phyloP scores from a whole-genome alignment of 1,140 invertebrate species.

The Mizuhopecten yessoensis region DNA sequence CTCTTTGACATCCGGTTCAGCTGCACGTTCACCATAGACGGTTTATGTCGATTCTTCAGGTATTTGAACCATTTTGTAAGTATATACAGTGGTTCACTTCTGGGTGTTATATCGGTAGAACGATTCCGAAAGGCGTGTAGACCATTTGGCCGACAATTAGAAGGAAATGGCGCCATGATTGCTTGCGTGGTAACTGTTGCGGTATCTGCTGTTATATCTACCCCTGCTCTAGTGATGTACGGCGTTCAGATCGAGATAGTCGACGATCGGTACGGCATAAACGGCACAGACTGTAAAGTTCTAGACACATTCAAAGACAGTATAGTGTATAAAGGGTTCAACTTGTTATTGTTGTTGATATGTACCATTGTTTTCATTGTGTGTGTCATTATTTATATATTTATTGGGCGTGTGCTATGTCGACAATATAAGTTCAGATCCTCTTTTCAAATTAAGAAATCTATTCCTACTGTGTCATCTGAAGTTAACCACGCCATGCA shows the following conservation, averaged over 20 bases:
- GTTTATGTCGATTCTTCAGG: slow-evolving; percentile 56
- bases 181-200: background rate
- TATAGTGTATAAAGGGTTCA: background rate
- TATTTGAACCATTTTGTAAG: slow-evolving; percentile 58
- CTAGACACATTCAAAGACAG: background rate
- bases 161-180: background rate
- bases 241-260: background rate
- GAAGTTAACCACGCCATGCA: background rate
- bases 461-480: background rate
- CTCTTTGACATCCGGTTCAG: slow-evolving; percentile 60
- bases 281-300: background rate
- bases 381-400: background rate
- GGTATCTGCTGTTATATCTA: background rate
- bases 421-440: background rate
- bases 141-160: background rate
- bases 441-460: background rate
- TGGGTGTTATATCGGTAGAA: slow-evolving; percentile 62
- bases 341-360: background rate
- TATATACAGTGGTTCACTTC: slow-evolving; percentile 49
- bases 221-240: background rate
- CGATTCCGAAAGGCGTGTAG: slow-evolving; percentile 36
- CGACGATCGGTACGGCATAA: background rate
- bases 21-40: slow-evolving; percentile 51
- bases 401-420: background rate
- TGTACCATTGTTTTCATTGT: background rate